Conservation (phyloP, 2,797 vertebrate genomes). For the Sphaeramia orbicularis region DNA sequence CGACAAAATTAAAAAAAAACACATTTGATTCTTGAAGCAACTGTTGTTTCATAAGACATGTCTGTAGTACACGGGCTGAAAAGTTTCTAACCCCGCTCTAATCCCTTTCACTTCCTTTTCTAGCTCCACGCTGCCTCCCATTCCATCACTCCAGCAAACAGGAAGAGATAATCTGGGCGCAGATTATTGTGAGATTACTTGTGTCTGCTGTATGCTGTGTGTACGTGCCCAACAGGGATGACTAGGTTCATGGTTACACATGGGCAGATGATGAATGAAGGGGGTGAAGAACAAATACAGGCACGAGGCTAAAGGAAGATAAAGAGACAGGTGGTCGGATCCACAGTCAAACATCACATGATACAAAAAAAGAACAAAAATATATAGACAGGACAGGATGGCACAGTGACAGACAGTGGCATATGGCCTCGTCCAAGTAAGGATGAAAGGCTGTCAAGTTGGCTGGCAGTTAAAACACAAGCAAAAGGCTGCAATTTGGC, state of each 20-base stretch:
- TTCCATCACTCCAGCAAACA: slow-evolving; percentile 44
- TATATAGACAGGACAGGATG: slow-evolving; percentile 19
- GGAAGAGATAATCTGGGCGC: slow-evolving; percentile 68
- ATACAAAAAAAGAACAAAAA: slow-evolving; percentile 4
- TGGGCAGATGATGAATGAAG: slow-evolving; percentile 23
- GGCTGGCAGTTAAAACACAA: slow-evolving; percentile 27
- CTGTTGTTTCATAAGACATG: slow-evolving; percentile 26
- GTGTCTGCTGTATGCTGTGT: slow-evolving; percentile 57
- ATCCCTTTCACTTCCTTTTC: slow-evolving; percentile 45
- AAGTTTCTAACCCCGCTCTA: slow-evolving; percentile 55
- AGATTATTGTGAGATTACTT: slow-evolving; percentile 78
- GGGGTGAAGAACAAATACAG: slow-evolving; percentile 4
- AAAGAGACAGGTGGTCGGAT: slow-evolving; percentile 49
- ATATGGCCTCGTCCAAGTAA: slow-evolving; percentile 24
- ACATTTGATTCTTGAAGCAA: neutral
- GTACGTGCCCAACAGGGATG: slow-evolving; percentile 29
- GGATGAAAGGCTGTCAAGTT: slow-evolving; percentile 25
- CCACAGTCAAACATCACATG: slow-evolving; percentile 20
- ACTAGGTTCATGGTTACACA: slow-evolving; percentile 18
- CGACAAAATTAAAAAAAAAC: slow-evolving; percentile 20
- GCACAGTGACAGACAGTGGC: slow-evolving; percentile 21
- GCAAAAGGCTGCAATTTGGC: neutral
- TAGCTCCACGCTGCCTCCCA: slow-evolving; percentile 14
- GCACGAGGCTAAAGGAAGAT: slow-evolving; percentile 16
- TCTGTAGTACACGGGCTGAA: slow-evolving; percentile 20